Evolutionary conservation across 1,140 invertebrate species (phyloP), one percentile per base, ranked within the genome.

Genomic region (Camponotus floridanus): DNA sequence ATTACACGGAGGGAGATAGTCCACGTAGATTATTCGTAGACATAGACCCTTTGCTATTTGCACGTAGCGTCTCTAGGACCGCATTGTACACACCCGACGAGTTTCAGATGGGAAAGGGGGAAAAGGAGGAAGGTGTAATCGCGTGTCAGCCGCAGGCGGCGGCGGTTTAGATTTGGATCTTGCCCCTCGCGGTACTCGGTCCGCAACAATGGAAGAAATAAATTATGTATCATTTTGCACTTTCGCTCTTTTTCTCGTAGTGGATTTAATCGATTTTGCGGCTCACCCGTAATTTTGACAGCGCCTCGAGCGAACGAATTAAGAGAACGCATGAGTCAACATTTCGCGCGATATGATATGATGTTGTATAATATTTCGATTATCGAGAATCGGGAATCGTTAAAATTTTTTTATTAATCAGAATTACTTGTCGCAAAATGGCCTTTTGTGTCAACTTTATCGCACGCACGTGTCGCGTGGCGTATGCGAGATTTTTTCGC

Each of bases 151-250:
- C 79, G 76, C 85, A 85, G 76, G 48, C n/a, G 61, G 18, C 8
- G 76, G 45, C 1, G 64, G 78, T 73, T 83, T 33, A 68, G 68
- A 83, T 74, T 61, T 73, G 68, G 79, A 83, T 83, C 55, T 83
- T 55, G 67, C 36, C 26, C 26, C 51, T 86, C 42, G 8, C 48
- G 78, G 45, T 81, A 90, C 83, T 89, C 86, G 0, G 86, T 64
- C 74, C 78, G 88, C 31, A 89, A 89, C 68, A 87, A 87, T 87
- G 26, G 62, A 78, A 87, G 68, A 73, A 83, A 83, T 61, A 83
- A 87, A 87, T 67, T 65, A 83, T 73, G 79, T 73, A 83, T 83
- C 68, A 83, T 83, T 73, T 73, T 45, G 68, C 79, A 57, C 51
- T 13, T 11, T 18, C 48, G 48, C 48, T 51, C 48, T 51, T 3